phyloP scores from a whole-genome alignment of 2,797 vertebrate species.

The Merluccius polli region DNA sequence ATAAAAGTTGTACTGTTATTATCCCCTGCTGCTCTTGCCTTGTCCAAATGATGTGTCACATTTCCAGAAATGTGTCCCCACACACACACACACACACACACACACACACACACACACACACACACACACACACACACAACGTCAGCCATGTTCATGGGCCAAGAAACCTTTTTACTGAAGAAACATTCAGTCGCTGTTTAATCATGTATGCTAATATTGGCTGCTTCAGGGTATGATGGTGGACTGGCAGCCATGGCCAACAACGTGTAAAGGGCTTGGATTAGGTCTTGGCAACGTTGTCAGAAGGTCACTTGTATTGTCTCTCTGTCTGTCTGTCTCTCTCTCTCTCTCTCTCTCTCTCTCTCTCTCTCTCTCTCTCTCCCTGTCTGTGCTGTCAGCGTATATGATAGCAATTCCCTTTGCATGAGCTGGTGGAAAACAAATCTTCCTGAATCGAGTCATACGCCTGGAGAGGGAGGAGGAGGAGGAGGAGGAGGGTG shows the following conservation, averaged over 20 bases:
- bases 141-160: neutral
- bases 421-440: slow-evolving; percentile 14
- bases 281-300: neutral
- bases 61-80: too few species aligned
- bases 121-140: neutral
- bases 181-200: neutral
- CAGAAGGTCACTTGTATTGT: neutral
- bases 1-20: neutral
- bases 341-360: neutral
- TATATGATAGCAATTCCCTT: neutral
- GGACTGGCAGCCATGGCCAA: neutral
- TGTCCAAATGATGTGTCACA: neutral
- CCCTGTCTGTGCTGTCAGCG: too few species aligned
- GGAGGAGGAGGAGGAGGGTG: slow-evolving; percentile 27
- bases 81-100: neutral
- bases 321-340: neutral
- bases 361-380: neutral
- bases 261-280: neutral
- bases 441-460: neutral
- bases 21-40: neutral
- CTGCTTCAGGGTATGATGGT: too few species aligned
- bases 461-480: neutral
- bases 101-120: neutral
- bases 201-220: neutral
- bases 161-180: neutral